Conservation (phyloP, 2,888 invertebrate genomes). For the Loripinus fragilis region DNA sequence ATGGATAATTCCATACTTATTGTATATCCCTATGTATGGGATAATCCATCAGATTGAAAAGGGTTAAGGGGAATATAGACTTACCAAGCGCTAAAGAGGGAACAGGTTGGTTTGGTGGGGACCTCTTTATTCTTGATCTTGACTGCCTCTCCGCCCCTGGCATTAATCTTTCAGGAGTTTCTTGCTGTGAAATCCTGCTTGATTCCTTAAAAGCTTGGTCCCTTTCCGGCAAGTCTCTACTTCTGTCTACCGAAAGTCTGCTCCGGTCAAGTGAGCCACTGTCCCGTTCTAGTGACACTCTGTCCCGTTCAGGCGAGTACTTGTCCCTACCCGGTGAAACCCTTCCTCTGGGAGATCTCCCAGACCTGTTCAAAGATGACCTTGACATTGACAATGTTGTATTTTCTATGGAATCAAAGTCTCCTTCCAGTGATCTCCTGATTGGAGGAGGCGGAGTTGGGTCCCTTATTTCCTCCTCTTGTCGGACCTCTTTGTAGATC, state of each 20-base stretch:
- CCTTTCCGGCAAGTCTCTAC: background rate
- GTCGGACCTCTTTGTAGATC: conserved; percentile 65
- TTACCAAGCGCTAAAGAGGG: background rate
- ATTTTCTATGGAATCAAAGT: conserved; percentile 42
- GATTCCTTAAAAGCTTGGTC: background rate
- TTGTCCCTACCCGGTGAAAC: conserved; percentile 13
- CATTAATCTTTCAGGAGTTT: background rate
- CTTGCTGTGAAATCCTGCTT: background rate
- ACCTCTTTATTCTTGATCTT: conserved; percentile 24
- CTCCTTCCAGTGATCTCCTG: conserved; percentile 54
- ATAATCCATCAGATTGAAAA: no score
- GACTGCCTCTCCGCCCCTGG: conserved; percentile 16
- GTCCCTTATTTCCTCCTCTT: conserved; percentile 38
- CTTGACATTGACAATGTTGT: conserved; percentile 29
- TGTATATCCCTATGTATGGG: no score
- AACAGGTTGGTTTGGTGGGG: conserved; percentile 9
- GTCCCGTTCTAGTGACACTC: conserved; percentile 21
- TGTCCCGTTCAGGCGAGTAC: conserved; percentile 25
- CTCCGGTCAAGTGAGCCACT: conserved; percentile 15
- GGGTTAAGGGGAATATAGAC: no score
- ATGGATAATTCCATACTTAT: no score
- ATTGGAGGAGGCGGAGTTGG: conserved; percentile 47
- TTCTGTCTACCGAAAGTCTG: conserved; percentile 16
- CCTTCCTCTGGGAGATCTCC: background rate
- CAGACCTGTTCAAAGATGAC: conserved; percentile 17